Base-by-base conservation (phyloP, 2,113 vertebrate species). In the Bubo blakistoni region DNA sequence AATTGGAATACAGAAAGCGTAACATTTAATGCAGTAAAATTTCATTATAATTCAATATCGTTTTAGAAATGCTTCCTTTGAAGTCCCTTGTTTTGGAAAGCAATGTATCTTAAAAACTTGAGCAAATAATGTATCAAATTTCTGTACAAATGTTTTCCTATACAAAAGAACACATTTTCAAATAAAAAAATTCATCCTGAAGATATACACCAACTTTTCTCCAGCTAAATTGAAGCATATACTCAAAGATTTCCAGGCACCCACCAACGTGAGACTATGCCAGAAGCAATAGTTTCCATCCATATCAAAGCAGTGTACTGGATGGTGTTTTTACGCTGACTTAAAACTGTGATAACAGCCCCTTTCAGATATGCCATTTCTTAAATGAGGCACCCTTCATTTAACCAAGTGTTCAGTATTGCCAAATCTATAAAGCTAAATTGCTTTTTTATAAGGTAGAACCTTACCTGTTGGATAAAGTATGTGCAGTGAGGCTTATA, bases 401-500 rank as follows among this genome's bases (percentile, higher is more conserved):
- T 96, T 96, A 94, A 94, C 71, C 93, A 92, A 95, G 88, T 67
- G 79, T 49, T 95, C 79, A 79, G 44, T 86, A 92, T 80, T 95
- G 86, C 95, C 95, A 94, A 91, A 94, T 95, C 92, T 87, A 94
- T 97, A 97, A 97, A 94, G 91, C 81, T 96, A 96, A 97, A 96
- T 94, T 95, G 94, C 78, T 95, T 96, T 97, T 96, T 96, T 95
- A 96, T 97, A 96, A 95, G 91, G 89, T 94, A 95, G 90, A 94
- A 82, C 78, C 72, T 96, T 96, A 96, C 94, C 94, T 95, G 96
- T 96, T 97, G 92, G 91, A 93, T 94, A 95, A 97, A 96, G 96
- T 95, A 97, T 94, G 89, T 92, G 91, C 92, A 96, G 89, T 88
- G 96, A 96, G 96, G 94, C 96, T 96, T 96, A 94, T 97, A 96